Evolutionary conservation across 1,140 invertebrate genomes (phyloP), one percentile per base, ranked within the genome.

Genomic region (Trachymyrmex septentrionalis): DNA sequence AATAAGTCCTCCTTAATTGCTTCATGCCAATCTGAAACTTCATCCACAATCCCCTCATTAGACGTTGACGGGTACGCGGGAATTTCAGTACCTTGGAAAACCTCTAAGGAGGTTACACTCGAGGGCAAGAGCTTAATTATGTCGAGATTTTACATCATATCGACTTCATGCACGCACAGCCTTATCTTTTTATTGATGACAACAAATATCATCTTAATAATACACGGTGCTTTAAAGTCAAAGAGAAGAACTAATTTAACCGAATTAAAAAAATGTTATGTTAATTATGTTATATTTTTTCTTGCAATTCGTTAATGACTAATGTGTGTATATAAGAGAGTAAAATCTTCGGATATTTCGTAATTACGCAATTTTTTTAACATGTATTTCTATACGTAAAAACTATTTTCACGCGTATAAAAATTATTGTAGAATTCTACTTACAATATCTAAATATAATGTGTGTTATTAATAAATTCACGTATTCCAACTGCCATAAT

Each of bases 61-160:
- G 89, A 87, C 76, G 86, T 92, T 92, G 92, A 93, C 90, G 90
- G 89, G 90, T 90, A 88, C 90, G 92, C 88, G 86, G 91, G 92
- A 93, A 93, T 93, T 93, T 93, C 92, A 89, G 84, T 92, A 88
- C 91, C 91, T 92, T 75, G 86, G 92, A 91, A 93, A 93, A 92
- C 92, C 91, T 92, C 91, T 92, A 92, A 92, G 92, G 88, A 93
- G 92, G 89, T 92, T 92, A 86, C 72, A 64, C 64, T 75, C 67
- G 64, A 85, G 67, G 82, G 61, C 85, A 88, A 91, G 80, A 87
- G 87, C 92, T 92, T 93, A 93, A 93, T 93, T 93, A 93, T 88
- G 69, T 59, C n/a, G 21, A 90, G 73, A 76, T 86, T 86, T 88
- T 77, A 89, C 57, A 50, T 87, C 78, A 50, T 63, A 59, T 66